A percentile compares a stretch with the other conserved stretches of the same genome.
Evolutionary conservation across 2,113 vertebrate genomes (phyloP).

Genomic region (Dryoscopus gambensis): DNA sequence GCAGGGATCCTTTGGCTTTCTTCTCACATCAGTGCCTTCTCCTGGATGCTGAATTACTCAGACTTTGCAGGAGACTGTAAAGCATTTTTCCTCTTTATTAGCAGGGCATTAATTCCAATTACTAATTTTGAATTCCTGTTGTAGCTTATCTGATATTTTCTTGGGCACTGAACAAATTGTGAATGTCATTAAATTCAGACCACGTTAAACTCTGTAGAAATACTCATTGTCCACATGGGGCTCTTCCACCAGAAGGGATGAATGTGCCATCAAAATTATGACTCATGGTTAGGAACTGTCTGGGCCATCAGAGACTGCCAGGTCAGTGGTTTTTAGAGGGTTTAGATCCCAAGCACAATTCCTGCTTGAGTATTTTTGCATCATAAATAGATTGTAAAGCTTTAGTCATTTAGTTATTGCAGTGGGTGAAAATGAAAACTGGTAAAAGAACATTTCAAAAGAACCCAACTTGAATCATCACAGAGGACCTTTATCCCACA

Average conservation of each 20-base stretch:
- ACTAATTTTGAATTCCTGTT: not conserved
- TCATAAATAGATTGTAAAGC: not conserved
- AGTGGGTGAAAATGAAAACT: not conserved
- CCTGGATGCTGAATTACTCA: not conserved
- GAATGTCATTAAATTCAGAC: not conserved
- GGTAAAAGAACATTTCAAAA: not conserved
- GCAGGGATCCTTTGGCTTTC: not conserved
- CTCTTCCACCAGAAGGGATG: not conserved
- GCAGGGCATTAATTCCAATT: not conserved
- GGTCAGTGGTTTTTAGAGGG: not conserved
- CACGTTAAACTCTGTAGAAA: not conserved
- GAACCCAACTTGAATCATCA: not conserved
- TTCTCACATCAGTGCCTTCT: not conserved
- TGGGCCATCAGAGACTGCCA: not conserved
- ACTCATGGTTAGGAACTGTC: not conserved
- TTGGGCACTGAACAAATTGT: not conserved
- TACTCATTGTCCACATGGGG: not conserved
- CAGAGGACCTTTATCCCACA: not conserved
- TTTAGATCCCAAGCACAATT: not conserved
- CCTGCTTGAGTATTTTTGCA: not conserved
- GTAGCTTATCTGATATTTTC: not conserved
- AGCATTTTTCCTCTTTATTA: not conserved
- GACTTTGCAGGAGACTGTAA: not conserved
- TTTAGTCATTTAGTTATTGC: not conserved
- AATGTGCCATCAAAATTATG: not conserved